Conservation (phyloP, 2,888 invertebrate species). For the Metalampra italica region DNA sequence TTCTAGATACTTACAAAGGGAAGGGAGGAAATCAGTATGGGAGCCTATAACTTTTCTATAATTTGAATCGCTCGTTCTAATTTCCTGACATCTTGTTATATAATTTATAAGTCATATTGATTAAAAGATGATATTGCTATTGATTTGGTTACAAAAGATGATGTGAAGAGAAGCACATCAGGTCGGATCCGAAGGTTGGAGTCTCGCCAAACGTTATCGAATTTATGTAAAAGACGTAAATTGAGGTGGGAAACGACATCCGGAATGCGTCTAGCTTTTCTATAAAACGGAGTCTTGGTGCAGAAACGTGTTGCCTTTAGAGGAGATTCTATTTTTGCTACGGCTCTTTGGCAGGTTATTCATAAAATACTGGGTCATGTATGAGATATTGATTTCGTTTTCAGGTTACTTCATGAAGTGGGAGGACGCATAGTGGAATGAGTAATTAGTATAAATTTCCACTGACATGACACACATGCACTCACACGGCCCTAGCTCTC, state of each 20-base stretch:
- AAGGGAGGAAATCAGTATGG: not conserved
- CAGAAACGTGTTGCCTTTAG: not conserved
- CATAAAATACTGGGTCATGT: too few species aligned
- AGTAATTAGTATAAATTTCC: too few species aligned
- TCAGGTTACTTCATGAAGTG: too few species aligned
- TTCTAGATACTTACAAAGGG: not conserved
- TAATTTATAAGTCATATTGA: too few species aligned
- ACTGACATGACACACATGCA: too few species aligned
- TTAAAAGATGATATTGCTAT: not conserved
- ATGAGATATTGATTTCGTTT: too few species aligned
- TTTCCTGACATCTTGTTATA: not conserved
- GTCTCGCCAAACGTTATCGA: slow-evolving; percentile 59
- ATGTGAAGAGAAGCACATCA: not conserved
- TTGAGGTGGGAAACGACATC: slow-evolving; percentile 54
- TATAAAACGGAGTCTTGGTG: slow-evolving; percentile 18
- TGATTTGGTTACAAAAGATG: not conserved
- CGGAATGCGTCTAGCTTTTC: slow-evolving; percentile 28
- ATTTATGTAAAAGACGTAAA: slow-evolving; percentile 64
- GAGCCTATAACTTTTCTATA: not conserved
- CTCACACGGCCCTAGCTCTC: too few species aligned
- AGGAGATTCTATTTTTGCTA: too few species aligned
- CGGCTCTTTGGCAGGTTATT: not conserved
- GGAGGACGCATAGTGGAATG: too few species aligned
- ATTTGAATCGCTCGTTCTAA: not conserved
- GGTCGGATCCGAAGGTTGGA: slow-evolving; percentile 33